A percentile compares a stretch with the other conserved stretches of the same genome.
phyloP scores from a whole-genome alignment of 2,888 invertebrate species.

The Chymomyza caudatula region DNA sequence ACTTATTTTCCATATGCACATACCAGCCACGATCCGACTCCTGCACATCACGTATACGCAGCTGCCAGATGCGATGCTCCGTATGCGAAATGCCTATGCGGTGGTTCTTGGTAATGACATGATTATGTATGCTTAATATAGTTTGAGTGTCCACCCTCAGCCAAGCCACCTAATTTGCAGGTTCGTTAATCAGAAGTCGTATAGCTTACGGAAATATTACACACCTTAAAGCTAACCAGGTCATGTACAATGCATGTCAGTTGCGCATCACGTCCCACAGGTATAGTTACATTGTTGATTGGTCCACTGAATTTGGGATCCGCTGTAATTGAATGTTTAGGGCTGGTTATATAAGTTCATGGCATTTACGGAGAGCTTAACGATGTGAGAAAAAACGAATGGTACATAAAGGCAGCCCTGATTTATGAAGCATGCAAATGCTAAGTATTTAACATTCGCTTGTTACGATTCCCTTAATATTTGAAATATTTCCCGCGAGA shows the following conservation, averaged over 20 bases:
- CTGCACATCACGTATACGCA: conserved; percentile 90
- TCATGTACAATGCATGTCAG: conserved; percentile 90
- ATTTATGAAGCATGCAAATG: conserved; percentile 44
- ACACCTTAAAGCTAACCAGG: conserved; percentile 90
- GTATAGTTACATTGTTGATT: conserved; percentile 89
- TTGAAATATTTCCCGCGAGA: no score
- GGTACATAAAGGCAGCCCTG: not conserved
- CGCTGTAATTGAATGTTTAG: conserved; percentile 79
- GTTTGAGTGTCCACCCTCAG: conserved; percentile 93
- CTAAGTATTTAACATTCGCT: not conserved
- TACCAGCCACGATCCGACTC: conserved; percentile 89
- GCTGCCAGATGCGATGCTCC: conserved; percentile 91
- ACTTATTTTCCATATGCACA: not conserved
- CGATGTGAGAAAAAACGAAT: conserved; percentile 27
- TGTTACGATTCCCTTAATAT: not conserved
- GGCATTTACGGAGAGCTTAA: conserved; percentile 46
- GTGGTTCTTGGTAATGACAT: conserved; percentile 93
- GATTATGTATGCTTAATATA: conserved; percentile 92
- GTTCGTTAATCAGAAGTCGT: not conserved
- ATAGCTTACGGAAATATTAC: not conserved
- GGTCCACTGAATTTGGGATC: conserved; percentile 90
- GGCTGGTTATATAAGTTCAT: conserved; percentile 22
- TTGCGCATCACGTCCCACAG: conserved; percentile 90
- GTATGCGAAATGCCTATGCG: conserved; percentile 91
- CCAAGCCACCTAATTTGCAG: conserved; percentile 87